Conservation (phyloP, 2,113 vertebrate genomes). For the Nycticebus coucang region DNA sequence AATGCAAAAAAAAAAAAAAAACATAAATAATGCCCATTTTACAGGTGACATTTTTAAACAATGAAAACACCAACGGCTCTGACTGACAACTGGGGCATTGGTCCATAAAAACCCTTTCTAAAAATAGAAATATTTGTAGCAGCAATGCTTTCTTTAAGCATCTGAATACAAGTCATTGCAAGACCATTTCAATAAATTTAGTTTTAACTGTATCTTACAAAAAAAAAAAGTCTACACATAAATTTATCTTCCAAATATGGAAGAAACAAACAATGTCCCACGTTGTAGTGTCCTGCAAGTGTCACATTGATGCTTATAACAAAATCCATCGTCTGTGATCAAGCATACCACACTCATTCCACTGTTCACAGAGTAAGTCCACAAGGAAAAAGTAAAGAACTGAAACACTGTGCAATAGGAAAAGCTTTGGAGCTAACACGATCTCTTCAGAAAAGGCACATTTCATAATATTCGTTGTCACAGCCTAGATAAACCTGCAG, state of each 20-base stretch:
- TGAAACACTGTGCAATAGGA: constrained; percentile 82
- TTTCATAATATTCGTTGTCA: constrained; percentile 86
- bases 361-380: constrained; percentile 84
- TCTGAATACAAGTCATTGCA: constrained; percentile 87
- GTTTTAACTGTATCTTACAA: constrained; percentile 86
- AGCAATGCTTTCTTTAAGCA: constrained; percentile 92
- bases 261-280: constrained; percentile 91
- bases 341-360: constrained; percentile 83
- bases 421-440: constrained; percentile 87
- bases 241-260: constrained; percentile 92
- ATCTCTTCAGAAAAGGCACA: constrained; percentile 92
- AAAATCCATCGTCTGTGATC: constrained; percentile 81
- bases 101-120: constrained; percentile 92
- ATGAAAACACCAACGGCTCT: constrained; percentile 85
- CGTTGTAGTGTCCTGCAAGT: constrained; percentile 87
- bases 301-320: constrained; percentile 86
- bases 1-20: constrained; percentile 89
- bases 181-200: constrained; percentile 87
- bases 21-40: constrained; percentile 90
- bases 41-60: constrained; percentile 84
- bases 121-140: constrained; percentile 92
- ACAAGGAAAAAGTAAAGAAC: constrained; percentile 67
- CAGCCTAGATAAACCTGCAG: constrained; percentile 81
- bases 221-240: constrained; percentile 87
- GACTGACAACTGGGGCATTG: constrained; percentile 89